A percentile compares a stretch with the other conserved stretches of the same genome.
These are phyloP conservation scores for Camponotus floridanus DNA, from an alignment of 1,140 invertebrate species.

Conservation along the genomic window DNA sequence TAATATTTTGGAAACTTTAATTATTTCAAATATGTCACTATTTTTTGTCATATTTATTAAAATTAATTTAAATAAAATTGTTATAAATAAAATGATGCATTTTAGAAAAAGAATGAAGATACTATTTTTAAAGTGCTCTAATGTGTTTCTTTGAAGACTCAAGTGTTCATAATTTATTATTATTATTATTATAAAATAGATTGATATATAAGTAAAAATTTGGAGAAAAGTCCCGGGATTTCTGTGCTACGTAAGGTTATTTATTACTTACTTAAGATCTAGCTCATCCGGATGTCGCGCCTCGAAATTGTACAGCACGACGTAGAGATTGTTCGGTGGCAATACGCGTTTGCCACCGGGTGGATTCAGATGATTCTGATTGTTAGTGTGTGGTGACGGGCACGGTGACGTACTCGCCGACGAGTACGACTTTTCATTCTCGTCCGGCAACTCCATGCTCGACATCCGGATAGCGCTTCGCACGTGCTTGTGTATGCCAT, in stretches of 20 bases:
- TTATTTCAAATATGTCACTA: no score
- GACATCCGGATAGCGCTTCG: constrained; percentile 94
- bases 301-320: constrained; percentile 98
- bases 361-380: constrained; percentile 83
- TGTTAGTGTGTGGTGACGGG: constrained; percentile 91
- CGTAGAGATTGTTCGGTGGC: constrained; percentile 96
- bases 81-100: not conserved
- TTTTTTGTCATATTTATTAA: not conserved
- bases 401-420: constrained; percentile 97
- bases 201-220: not conserved
- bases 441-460: constrained; percentile 96
- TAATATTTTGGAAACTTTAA: no score
- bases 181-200: not conserved
- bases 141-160: not conserved
- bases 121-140: not conserved
- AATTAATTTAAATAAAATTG: not conserved
- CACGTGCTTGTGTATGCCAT: constrained; percentile 82
- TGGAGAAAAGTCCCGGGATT: not conserved
- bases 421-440: constrained; percentile 96
- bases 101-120: not conserved
- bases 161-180: not conserved
- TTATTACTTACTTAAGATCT: constrained; percentile 92
- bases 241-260: not conserved
- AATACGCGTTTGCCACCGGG: constrained; percentile 86
- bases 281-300: constrained; percentile 97